Base-by-base conservation (phyloP, 2,888 invertebrate species). In the Hesperia comma region DNA sequence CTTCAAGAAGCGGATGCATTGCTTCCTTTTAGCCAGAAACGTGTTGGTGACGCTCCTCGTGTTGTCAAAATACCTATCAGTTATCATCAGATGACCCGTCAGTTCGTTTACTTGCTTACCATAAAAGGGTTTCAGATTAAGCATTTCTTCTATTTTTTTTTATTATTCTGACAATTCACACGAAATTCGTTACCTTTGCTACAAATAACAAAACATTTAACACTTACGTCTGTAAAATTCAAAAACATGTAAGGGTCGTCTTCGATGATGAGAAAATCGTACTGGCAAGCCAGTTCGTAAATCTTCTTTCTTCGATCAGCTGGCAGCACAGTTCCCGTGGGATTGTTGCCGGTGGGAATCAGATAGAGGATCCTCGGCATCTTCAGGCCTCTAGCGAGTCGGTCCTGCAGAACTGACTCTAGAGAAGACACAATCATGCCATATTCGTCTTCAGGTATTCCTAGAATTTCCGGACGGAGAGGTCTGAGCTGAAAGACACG, bases 181-280 rank as follows among this genome's bases (percentile, higher is more conserved):
- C n/a, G n/a, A n/a, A n/a, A n/a, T n/a, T n/a, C 26, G 26, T 26
- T 4, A 26, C 2, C 26, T 26, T 26, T 26, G 26, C 2, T 4
- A 26, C 5, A 26, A 26, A 4, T 26, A 26, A 26, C 26, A n/a
- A n/a, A n/a, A 19, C 15, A 26, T 26, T 26, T 14, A 6, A 53
- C 53, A 79, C 88, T 87, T 70, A 94, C 95, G 69, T 94, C 93
- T 72, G 93, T 87, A 82, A 95, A 97, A 81, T 96, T 95, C 78
- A 97, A 87, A 79, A 95, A 97, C 86, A 95, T 96, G 78, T 97
- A 97, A 0, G 97, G 96, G 83, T 97, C 97, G 77, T 97, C 97
- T 80, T 97, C 97, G 7, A 97, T 77, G 62, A 97, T 96, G 8
- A 97, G 77, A 41, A 97, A 94, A 85, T 97, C 95, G 81, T 95